A percentile compares a stretch with the other conserved stretches of the same genome.
phyloP scores from a whole-genome alignment of 2,888 invertebrate genomes.

The Cephus nigrinus region DNA sequence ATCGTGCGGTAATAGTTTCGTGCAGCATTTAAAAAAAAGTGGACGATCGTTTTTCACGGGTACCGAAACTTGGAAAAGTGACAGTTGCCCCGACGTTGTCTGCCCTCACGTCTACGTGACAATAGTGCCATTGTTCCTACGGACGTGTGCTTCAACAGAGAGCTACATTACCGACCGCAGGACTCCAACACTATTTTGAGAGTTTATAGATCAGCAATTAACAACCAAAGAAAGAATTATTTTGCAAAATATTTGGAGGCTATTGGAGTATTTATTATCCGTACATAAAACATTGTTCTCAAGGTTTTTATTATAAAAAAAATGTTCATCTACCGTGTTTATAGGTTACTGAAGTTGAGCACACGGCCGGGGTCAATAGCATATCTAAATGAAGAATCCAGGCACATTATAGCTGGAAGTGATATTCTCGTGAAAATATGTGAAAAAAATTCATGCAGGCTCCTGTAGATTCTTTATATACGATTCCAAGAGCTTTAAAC shows the following conservation, averaged over 20 bases:
- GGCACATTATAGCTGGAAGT: background rate
- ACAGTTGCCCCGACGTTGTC: constrained; percentile 54
- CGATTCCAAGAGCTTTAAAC: background rate
- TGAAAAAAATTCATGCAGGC: background rate
- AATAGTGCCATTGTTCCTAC: constrained; percentile 22
- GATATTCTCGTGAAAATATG: background rate
- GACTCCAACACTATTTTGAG: background rate
- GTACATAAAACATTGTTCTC: background rate
- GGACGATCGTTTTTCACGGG: background rate
- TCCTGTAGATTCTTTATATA: background rate
- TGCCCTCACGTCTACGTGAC: constrained; percentile 43
- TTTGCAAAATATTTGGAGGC: background rate
- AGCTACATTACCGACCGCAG: background rate
- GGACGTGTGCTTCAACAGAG: background rate
- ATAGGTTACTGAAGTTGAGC: background rate
- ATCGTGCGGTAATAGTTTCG: constrained; percentile 27
- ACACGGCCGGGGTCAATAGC: background rate
- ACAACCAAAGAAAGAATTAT: background rate
- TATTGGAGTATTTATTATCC: background rate
- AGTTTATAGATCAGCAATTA: background rate
- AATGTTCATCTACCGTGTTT: background rate
- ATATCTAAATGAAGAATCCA: background rate
- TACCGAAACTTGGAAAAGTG: constrained; percentile 46
- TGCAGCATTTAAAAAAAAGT: constrained; percentile 46
- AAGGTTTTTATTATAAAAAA: background rate